phyloP scores from a whole-genome alignment of 2,113 vertebrate species.

The Pseudopipra pipra region DNA sequence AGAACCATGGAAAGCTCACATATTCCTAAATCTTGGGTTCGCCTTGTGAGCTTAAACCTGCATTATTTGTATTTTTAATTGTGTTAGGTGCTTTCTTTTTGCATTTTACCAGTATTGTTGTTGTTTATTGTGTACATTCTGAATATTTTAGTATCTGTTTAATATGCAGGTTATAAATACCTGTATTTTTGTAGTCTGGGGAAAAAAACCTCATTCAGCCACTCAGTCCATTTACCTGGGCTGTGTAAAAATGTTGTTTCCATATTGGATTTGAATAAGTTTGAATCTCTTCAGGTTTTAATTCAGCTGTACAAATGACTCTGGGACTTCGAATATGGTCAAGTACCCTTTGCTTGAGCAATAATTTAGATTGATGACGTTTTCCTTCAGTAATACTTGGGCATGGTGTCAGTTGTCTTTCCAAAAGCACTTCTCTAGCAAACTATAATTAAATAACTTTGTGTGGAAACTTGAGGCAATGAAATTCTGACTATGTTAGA shows the following conservation, averaged over 20 bases:
- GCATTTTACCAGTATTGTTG: background rate
- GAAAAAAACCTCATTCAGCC: background rate
- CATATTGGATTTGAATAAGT: background rate
- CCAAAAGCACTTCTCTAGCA: background rate
- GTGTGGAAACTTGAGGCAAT: background rate
- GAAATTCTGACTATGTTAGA: background rate
- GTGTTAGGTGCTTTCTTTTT: background rate
- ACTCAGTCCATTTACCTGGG: background rate
- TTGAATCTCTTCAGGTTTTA: background rate
- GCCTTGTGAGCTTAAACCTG: background rate
- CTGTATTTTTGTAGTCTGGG: background rate
- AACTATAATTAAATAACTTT: background rate
- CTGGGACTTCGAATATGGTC: background rate
- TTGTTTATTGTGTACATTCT: background rate
- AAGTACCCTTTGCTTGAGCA: background rate
- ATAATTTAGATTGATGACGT: background rate
- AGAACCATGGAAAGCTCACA: background rate
- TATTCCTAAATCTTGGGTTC: background rate
- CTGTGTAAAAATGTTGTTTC: background rate
- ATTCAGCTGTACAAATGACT: background rate
- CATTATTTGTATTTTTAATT: background rate
- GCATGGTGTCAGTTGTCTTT: background rate
- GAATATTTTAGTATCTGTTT: background rate
- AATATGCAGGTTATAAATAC: background rate
- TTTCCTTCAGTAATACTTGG: background rate